Conservation (phyloP, 2,888 invertebrate genomes). For the Acronicta psi region DNA sequence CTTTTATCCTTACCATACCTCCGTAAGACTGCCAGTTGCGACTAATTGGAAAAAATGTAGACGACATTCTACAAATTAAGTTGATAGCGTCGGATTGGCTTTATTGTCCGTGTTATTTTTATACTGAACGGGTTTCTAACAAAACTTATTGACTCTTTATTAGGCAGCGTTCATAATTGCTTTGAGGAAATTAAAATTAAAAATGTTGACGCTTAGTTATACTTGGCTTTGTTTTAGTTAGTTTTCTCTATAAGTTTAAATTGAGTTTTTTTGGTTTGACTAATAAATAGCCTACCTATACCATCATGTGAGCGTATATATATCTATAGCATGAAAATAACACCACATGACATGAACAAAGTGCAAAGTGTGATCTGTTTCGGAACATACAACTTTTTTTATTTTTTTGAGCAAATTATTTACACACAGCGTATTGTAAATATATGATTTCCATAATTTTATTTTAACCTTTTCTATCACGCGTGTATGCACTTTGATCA, state of each 20-base stretch:
- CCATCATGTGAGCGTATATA: too few relatives aligned
- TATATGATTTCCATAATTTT: too few relatives aligned
- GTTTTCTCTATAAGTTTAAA: not conserved
- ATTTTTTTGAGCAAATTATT: too few relatives aligned
- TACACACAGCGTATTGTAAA: too few relatives aligned
- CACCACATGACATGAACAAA: too few relatives aligned
- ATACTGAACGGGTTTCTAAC: conserved; percentile 8
- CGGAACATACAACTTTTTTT: too few relatives aligned
- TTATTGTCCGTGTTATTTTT: conserved; percentile 21
- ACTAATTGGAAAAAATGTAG: conserved; percentile 73
- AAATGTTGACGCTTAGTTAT: not conserved
- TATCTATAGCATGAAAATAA: too few relatives aligned
- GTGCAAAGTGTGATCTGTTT: too few relatives aligned
- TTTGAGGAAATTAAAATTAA: not conserved
- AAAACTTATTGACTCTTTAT: not conserved
- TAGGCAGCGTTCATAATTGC: not conserved
- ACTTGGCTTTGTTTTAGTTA: not conserved
- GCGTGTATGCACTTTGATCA: too few relatives aligned
- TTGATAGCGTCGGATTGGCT: conserved; percentile 44
- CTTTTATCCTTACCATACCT: conserved; percentile 65
- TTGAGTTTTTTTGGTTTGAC: too few relatives aligned
- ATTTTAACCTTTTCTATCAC: too few relatives aligned
- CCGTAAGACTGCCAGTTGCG: conserved; percentile 56
- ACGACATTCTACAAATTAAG: conserved; percentile 48
- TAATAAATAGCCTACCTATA: too few relatives aligned